Conservation (phyloP, 2,888 invertebrate species). For the Sphecodes monilicornis region DNA sequence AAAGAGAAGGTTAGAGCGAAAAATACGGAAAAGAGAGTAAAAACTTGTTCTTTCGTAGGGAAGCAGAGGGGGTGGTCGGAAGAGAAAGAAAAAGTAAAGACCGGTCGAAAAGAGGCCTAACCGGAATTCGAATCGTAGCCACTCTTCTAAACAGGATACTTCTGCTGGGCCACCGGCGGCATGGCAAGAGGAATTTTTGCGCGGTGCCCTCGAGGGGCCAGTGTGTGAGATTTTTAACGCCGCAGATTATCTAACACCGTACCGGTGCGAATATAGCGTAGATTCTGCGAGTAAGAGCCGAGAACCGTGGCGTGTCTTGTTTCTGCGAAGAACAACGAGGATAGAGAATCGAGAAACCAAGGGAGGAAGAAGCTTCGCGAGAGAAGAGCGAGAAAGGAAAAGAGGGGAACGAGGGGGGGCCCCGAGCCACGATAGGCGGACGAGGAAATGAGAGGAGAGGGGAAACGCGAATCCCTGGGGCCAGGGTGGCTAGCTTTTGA, state of each 20-base stretch:
- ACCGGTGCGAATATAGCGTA: conserved; percentile 61
- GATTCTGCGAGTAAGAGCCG: conserved; percentile 44
- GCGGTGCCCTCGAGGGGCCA: conserved; percentile 51
- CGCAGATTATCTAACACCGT: conserved; percentile 80
- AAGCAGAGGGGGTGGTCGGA: background rate
- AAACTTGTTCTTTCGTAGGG: background rate
- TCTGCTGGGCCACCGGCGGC: conserved; percentile 5
- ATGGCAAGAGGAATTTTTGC: conserved; percentile 55
- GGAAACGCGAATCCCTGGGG: conserved; percentile 57
- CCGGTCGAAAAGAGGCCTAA: conserved; percentile 10
- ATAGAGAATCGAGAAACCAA: background rate
- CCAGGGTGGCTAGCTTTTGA: conserved; percentile 70
- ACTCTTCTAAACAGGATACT: conserved; percentile 28
- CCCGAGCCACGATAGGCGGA: conserved; percentile 50
- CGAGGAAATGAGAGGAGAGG: conserved; percentile 44
- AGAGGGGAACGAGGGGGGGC: background rate
- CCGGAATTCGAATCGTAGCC: conserved; percentile 37
- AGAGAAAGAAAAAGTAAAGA: background rate
- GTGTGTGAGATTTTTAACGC: conserved; percentile 74
- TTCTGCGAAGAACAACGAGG: background rate
- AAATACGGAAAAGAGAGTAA: background rate
- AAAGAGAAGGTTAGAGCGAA: background rate
- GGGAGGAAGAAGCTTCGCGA: background rate
- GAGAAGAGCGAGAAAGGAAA: background rate
- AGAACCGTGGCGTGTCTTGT: background rate